Conservation (phyloP, 2,888 invertebrate genomes). For the Dendrolimus pini region DNA sequence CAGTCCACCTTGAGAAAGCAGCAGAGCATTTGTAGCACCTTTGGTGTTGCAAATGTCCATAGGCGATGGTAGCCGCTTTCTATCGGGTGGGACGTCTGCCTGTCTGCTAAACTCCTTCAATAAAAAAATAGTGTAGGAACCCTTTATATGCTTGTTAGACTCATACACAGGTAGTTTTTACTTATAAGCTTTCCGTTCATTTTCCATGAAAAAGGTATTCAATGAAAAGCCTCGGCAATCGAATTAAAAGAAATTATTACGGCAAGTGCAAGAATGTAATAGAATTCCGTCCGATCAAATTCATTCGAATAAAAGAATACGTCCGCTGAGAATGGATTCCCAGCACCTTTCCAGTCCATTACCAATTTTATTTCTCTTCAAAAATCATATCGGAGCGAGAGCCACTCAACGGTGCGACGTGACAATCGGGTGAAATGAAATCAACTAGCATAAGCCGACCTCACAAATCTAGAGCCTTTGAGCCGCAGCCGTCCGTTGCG, state of each 20-base stretch:
- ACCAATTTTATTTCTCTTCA: slow-evolving; percentile 67
- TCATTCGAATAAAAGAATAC: slow-evolving; percentile 34
- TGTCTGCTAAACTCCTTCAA: too few species aligned
- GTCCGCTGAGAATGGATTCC: slow-evolving; percentile 34
- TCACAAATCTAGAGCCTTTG: slow-evolving; percentile 64
- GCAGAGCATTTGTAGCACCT: too few species aligned
- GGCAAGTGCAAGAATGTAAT: not conserved
- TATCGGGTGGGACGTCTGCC: too few species aligned
- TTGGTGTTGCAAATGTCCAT: too few species aligned
- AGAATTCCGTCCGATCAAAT: slow-evolving; percentile 20
- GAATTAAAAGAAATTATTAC: not conserved
- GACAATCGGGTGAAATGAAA: slow-evolving; percentile 69
- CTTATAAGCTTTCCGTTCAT: too few species aligned
- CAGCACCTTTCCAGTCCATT: slow-evolving; percentile 66
- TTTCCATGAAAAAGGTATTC: too few species aligned
- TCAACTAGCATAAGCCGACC: slow-evolving; percentile 66
- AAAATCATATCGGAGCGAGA: slow-evolving; percentile 55
- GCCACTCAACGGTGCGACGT: slow-evolving; percentile 62
- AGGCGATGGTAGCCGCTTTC: too few species aligned
- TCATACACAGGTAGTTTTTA: too few species aligned
- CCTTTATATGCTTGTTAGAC: too few species aligned
- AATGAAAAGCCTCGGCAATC: too few species aligned
- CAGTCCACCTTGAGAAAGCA: too few species aligned
- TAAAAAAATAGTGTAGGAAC: too few species aligned
- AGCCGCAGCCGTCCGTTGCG: slow-evolving; percentile 22